Percentiles rank a stretch among this genome's conserved stretches.
phyloP scores from a whole-genome alignment of 2,797 vertebrate species.

The Pangasius mekongensis region DNA sequence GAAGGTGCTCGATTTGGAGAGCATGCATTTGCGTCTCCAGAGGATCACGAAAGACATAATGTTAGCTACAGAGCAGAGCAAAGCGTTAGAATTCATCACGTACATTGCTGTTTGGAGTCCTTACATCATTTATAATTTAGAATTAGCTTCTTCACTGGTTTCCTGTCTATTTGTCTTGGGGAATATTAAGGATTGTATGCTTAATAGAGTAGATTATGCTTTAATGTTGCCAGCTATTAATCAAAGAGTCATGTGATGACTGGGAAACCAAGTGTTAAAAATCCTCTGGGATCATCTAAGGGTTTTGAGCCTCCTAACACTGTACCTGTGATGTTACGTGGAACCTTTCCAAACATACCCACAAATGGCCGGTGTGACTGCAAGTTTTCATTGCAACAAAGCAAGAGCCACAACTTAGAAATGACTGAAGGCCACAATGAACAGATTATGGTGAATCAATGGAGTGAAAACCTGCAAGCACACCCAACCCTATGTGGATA shows the following conservation, averaged over 20 bases:
- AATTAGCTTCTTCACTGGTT: background rate
- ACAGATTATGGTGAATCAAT: background rate
- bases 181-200: background rate
- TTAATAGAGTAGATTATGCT: background rate
- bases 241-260: background rate
- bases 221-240: background rate
- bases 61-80: conserved; percentile 65
- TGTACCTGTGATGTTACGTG: background rate
- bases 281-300: background rate
- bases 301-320: background rate
- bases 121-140: conserved; percentile 1
- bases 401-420: background rate
- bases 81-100: conserved; percentile 7
- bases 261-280: background rate
- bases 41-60: conserved; percentile 69
- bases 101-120: background rate
- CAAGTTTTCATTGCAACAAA: background rate
- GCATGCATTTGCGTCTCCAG: conserved; percentile 69
- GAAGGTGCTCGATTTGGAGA: conserved; percentile 69
- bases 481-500: background rate
- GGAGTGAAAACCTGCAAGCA: background rate
- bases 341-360: background rate
- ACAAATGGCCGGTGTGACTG: background rate
- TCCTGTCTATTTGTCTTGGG: background rate
- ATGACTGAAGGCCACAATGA: background rate